These are phyloP conservation scores for Drosophila nr. perissopoda DNA, from an alignment of 2,888 invertebrate species.

Conservation along the genomic window DNA sequence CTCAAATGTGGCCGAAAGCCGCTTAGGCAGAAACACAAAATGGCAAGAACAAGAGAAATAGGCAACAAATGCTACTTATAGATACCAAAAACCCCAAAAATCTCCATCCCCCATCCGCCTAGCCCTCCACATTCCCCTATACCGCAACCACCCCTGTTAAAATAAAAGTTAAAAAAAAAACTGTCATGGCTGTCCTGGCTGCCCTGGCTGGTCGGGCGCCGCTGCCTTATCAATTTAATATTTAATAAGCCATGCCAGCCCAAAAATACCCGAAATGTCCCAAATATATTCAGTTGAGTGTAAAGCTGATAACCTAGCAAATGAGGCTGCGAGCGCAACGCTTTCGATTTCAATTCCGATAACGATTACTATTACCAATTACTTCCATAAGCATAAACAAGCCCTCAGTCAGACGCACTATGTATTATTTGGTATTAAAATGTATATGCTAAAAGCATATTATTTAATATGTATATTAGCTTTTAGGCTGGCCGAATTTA, in stretches of 20 bases:
- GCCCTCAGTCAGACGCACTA: constrained; percentile 8
- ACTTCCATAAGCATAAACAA: constrained; percentile 39
- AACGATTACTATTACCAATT: constrained; percentile 44
- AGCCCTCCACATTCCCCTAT: neutral
- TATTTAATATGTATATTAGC: constrained; percentile 20
- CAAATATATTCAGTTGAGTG: constrained; percentile 76
- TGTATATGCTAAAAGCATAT: neutral
- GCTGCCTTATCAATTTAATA: constrained; percentile 74
- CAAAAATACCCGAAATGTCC: constrained; percentile 24
- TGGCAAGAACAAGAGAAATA: constrained; percentile 27
- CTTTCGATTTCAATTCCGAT: constrained; percentile 35
- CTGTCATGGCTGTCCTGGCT: constrained; percentile 14
- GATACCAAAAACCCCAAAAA: constrained; percentile 12
- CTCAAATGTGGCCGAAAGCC: constrained; percentile 48
- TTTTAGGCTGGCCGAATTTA: constrained; percentile 40
- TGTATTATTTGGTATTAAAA: constrained; percentile 19
- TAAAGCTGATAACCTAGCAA: constrained; percentile 73
- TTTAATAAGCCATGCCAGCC: constrained; percentile 70
- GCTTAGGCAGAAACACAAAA: constrained; percentile 50
- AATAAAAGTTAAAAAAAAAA: constrained; percentile 13
- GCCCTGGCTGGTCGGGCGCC: neutral
- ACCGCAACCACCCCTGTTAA: neutral
- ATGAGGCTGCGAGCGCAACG: neutral
- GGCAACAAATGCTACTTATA: constrained; percentile 38
- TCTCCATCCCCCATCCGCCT: neutral